Base-by-base conservation (phyloP, 2,888 invertebrate species). In the Caenorhabditis macrosperma region DNA sequence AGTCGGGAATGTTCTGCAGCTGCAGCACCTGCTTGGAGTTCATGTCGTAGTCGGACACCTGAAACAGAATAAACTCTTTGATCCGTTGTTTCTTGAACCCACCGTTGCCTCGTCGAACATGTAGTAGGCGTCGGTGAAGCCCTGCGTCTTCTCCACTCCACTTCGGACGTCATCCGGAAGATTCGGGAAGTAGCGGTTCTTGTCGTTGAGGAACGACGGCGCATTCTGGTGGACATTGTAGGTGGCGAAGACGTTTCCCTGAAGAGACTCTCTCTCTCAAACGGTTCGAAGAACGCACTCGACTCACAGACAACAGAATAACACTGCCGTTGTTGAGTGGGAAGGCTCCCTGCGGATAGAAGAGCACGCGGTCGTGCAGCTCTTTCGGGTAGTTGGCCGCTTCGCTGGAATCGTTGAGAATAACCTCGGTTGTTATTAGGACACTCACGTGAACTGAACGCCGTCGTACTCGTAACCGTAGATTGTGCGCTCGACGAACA, bases 201-300 rank as follows among this genome's bases (percentile, higher is more conserved):
- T 87, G 60, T 88, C 88, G 74, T 86, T 85, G n/a, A 89, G 44
- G 60, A 87, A 81, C 6, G 85, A 81, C 15, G 88, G 88, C 15
- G 64, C 71, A 55, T 88, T 88, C 17, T 72, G 72, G 22, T 68
- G 33, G 17, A 88, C 76, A 28, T 87, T 81, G 77, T 88, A 88
- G 7, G 87, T 88, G 20, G 88, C 88, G 60, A 88, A 88, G 12
- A 88, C 88, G 48, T 87, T 82, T 66, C 86, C 88, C 85, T 87
- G 52, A 41, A 35, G 24, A n/a, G n/a, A n/a, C n/a, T n/a, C n/a
- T n/a, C n/a, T n/a, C n/a, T 3, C 20, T 33, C 12, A 5, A 15
- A 41, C 20, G 15, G 12, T 38, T 41, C 24, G n/a, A 10, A 48
- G 24, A 48, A 12, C 2, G 20, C 6, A 20, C 15, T 38, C 3